Base-by-base conservation (phyloP, 2,888 invertebrate species). In the Drosophila mercatorum region DNA sequence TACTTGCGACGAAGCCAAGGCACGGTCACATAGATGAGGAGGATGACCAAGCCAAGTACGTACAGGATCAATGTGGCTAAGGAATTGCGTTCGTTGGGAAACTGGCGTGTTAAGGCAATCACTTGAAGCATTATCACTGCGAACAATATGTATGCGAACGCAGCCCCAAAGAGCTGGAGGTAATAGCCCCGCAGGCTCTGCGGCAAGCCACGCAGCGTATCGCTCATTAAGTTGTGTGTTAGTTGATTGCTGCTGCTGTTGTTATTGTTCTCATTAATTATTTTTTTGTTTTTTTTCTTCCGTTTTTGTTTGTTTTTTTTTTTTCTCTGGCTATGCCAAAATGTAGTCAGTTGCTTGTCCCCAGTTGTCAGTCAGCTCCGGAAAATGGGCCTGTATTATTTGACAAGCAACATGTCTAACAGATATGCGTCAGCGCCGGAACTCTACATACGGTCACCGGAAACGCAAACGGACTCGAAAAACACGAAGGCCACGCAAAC, bases 161-260 rank as follows among this genome's bases (percentile, higher is more conserved):
- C 73, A 34, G 47, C 66, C 31, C 74, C 88, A 47, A 65, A 65
- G 14, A 80, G 28, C 31, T 70, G 72, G 41, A 75, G 40, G 17
- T 57, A 65, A n/a, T 66, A 81, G 14, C 49, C 36, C 53, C 61
- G 59, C 38, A 12, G 5, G 11, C 36, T 43, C 26, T 46, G 46
- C 26, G 67, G 56, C 36, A 62, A 55, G 44, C 38, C 51, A 10
- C 36, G 36, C 5, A 52, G 51, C 46, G 34, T 52, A 52, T 81
- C 75, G 69, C 55, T 67, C 85, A 85, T 81, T 64, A 73, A 61
- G 57, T 64, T 60, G n/a, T 34, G 8, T 40, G 22, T 72, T 51
- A 49, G n/a, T 44, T 22, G 44, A 26, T 22, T 49, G 14, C 49
- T 26, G 26, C 53, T 14, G 5, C 49, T 44, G n/a, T n/a, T 59